Conservation (phyloP, 2,797 vertebrate species). For the Microhierax caerulescens region DNA sequence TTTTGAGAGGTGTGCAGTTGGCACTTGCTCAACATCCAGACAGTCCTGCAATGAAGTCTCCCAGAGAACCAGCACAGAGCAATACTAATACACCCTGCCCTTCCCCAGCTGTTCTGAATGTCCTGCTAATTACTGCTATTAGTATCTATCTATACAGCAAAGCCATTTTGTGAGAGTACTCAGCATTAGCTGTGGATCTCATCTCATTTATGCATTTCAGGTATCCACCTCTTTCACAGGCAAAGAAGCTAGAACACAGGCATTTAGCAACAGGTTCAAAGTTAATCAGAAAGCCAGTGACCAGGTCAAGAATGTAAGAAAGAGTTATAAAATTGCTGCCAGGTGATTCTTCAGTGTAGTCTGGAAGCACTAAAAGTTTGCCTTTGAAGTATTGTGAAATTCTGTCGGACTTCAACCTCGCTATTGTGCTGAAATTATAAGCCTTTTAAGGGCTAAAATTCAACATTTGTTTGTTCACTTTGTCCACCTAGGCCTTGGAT, state of each 20-base stretch:
- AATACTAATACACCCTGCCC: background rate
- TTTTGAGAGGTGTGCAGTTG: background rate
- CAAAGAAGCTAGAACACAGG: background rate
- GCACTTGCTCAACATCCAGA: background rate
- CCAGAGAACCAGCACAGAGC: background rate
- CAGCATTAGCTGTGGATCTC: rapidly evolving
- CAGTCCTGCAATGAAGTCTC: background rate
- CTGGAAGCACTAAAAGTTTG: background rate
- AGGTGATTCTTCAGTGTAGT: background rate
- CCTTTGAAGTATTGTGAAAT: background rate
- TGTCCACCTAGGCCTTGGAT: background rate
- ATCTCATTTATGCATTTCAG: background rate
- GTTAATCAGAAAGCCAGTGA: background rate
- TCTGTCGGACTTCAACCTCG: background rate
- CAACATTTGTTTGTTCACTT: background rate
- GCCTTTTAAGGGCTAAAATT: background rate
- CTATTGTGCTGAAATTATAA: background rate
- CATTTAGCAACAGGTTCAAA: background rate
- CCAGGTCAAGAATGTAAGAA: background rate
- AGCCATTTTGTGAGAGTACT: background rate
- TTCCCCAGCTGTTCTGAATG: background rate
- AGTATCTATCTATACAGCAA: background rate
- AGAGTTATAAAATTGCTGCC: background rate
- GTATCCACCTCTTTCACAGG: background rate
- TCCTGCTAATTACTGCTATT: rapidly evolving